Conservation (phyloP, 2,797 vertebrate species). For the Microchirus variegatus region DNA sequence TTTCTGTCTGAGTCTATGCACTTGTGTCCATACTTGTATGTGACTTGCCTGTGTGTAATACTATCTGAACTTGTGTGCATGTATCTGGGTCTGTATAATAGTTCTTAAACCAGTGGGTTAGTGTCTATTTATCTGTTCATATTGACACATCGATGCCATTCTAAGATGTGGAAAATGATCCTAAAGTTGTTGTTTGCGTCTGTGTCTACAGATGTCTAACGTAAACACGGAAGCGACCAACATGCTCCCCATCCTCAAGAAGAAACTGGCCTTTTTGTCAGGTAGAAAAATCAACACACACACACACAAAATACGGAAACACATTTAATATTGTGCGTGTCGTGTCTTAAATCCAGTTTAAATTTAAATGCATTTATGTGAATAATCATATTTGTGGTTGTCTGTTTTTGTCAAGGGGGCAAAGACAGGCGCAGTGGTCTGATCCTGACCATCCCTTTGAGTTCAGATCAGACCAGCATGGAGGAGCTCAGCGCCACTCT, state of each 20-base stretch:
- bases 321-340: not conserved
- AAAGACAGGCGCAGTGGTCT: slow-evolving; percentile 97
- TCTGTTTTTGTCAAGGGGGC: slow-evolving; percentile 81
- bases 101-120: not conserved
- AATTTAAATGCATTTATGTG: not conserved
- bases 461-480: slow-evolving; percentile 97
- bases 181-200: not conserved
- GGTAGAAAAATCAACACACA: slow-evolving; percentile 75
- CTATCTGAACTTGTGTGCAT: not conserved
- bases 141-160: not conserved
- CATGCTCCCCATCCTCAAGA: slow-evolving; percentile 94
- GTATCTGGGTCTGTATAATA: not conserved
- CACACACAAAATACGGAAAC: not conserved
- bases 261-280: slow-evolving; percentile 97
- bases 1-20: too few species aligned
- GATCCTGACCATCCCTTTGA: slow-evolving; percentile 97
- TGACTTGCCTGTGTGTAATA: not conserved
- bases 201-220: slow-evolving; percentile 60
- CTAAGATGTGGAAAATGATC: too few species aligned
- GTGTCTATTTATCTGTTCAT: not conserved
- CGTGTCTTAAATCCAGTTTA: not conserved
- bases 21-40: not conserved
- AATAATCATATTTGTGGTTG: slow-evolving; percentile 5
- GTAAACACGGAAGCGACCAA: slow-evolving; percentile 90
- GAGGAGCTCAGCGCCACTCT: slow-evolving; percentile 96